Conservation (phyloP, 2,888 invertebrate species). For the Caenorhabditis becei region DNA sequence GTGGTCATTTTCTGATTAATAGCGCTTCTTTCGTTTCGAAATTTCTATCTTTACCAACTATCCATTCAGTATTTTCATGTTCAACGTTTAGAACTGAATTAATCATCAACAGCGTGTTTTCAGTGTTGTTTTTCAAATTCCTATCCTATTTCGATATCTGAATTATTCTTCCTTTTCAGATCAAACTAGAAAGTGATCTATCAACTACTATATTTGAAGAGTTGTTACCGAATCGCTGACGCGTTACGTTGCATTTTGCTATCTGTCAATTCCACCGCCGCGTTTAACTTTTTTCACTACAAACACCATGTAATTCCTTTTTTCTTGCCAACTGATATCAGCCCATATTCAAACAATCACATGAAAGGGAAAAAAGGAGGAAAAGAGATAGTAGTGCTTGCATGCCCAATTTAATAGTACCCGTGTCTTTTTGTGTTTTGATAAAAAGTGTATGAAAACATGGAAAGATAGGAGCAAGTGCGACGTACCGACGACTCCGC, state of each 20-base stretch:
- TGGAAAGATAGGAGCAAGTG: constrained; percentile 14
- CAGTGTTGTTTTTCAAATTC: neutral
- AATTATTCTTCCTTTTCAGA: neutral
- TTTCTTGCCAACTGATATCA: constrained; percentile 47
- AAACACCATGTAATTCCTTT: constrained; percentile 47
- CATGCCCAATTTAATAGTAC: constrained; percentile 42
- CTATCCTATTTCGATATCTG: no score
- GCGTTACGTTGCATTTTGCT: constrained; percentile 21
- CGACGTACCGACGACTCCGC: constrained; percentile 79
- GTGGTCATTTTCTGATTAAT: neutral
- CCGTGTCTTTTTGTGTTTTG: constrained; percentile 24
- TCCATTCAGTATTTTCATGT: neutral
- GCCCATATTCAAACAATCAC: constrained; percentile 52
- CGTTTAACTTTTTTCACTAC: constrained; percentile 39
- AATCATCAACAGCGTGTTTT: neutral
- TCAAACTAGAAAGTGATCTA: constrained; percentile 26
- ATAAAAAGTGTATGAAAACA: constrained; percentile 46
- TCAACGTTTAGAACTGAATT: neutral
- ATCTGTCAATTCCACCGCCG: constrained; percentile 46
- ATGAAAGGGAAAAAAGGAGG: constrained; percentile 44
- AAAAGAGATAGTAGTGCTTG: constrained; percentile 23
- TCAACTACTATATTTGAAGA: constrained; percentile 23
- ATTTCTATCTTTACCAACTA: neutral
- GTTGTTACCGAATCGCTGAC: neutral
- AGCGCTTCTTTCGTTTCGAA: neutral